These are phyloP conservation scores for Lutjanus argentimaculatus DNA, from an alignment of 2,797 vertebrate species.

Conservation along the genomic window DNA sequence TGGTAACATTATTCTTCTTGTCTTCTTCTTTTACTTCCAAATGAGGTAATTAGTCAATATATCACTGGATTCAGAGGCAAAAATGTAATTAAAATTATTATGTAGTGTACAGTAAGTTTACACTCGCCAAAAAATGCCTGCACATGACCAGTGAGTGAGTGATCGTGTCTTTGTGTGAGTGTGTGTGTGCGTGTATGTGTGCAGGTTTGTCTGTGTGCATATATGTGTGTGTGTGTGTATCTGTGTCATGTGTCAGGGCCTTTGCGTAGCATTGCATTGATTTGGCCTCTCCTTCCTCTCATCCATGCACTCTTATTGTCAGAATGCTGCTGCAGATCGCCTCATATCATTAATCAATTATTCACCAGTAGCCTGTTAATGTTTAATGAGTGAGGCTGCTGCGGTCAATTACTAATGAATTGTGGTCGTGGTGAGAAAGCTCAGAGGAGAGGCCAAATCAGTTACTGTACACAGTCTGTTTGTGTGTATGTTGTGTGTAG, in stretches of 20 bases:
- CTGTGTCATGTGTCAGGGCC: constrained; percentile 32
- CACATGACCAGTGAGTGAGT: constrained; percentile 9
- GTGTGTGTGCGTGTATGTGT: not conserved
- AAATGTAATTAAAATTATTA: not conserved
- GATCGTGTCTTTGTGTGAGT: constrained; percentile 1
- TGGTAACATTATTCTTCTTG: constrained; percentile 15
- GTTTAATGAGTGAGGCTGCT: constrained; percentile 88
- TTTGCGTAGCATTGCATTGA: constrained; percentile 38
- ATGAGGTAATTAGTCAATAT: constrained; percentile 14
- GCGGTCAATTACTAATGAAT: constrained; percentile 90
- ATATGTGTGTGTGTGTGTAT: constrained; percentile 5
- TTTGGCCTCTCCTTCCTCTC: constrained; percentile 62
- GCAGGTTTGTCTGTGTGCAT: constrained; percentile 2
- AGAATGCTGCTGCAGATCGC: constrained; percentile 86
- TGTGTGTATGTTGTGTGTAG: constrained; percentile 25
- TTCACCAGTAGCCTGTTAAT: constrained; percentile 87
- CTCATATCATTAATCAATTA: constrained; percentile 90
- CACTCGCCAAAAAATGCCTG: not conserved
- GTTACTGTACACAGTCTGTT: constrained; percentile 60
- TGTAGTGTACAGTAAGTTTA: constrained; percentile 5
- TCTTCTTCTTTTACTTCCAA: constrained; percentile 12
- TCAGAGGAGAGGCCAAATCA: constrained; percentile 72
- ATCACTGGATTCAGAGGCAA: not conserved
- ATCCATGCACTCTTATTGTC: constrained; percentile 82
- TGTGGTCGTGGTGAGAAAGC: constrained; percentile 82